Percentiles rank a stretch among this genome's conserved stretches.
Conservation (phyloP, 2,888 invertebrate species). For the Cosmopolites sordidus region DNA sequence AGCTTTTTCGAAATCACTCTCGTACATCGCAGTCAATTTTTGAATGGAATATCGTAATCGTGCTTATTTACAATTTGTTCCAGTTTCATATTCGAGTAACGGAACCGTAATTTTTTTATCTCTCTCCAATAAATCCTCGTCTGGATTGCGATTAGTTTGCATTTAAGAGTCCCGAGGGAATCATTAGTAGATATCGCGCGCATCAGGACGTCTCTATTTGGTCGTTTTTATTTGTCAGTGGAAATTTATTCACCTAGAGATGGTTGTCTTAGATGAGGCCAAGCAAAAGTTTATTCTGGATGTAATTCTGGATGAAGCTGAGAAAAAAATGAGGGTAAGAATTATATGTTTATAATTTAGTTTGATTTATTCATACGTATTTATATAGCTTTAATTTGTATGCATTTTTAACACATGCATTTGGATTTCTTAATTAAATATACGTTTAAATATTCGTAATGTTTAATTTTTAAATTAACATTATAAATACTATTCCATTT, state of each 20-base stretch:
- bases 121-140: conserved; percentile 12
- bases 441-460: too few relatives aligned
- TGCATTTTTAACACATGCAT: too few relatives aligned
- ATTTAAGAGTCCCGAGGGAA: conserved; percentile 11
- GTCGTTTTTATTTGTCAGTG: background rate
- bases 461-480: too few relatives aligned
- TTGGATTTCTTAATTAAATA: too few relatives aligned
- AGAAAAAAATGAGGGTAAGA: conserved; percentile 17
- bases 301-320: conserved; percentile 13
- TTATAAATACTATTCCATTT: too few relatives aligned
- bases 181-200: background rate
- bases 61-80: conserved; percentile 18
- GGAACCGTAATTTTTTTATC: conserved; percentile 5
- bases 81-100: conserved; percentile 14
- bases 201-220: background rate
- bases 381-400: too few relatives aligned
- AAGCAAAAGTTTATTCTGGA: conserved; percentile 21
- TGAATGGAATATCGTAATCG: background rate
- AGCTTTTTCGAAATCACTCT: too few relatives aligned
- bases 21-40: too few relatives aligned
- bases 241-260: conserved; percentile 2
- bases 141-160: conserved; percentile 14
- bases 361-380: too few relatives aligned
- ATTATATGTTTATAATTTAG: background rate
- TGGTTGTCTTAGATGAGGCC: conserved; percentile 20